A percentile compares a stretch with the other conserved stretches of the same genome.
These are phyloP conservation scores for Hycleus cichorii DNA, from an alignment of 1,140 invertebrate genomes.

Conservation along the genomic window DNA sequence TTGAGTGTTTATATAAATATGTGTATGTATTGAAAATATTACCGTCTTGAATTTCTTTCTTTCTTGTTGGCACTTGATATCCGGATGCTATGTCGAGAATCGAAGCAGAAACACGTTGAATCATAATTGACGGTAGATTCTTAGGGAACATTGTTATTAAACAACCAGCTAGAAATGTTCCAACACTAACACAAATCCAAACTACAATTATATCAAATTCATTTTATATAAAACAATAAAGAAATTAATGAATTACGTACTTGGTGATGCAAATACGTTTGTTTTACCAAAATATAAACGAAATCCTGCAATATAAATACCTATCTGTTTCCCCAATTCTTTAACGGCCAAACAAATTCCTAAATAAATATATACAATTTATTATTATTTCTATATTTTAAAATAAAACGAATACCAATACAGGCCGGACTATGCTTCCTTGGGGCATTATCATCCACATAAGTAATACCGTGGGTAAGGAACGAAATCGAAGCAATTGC, in stretches of 20 bases:
- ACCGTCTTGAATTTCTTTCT: constrained; percentile 18
- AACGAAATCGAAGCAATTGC: constrained; percentile 54
- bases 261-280: constrained; percentile 26
- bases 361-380: not conserved
- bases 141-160: constrained; percentile 53
- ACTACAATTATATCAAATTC: constrained; percentile 36
- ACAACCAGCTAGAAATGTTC: constrained; percentile 48
- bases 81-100: constrained; percentile 33
- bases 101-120: constrained; percentile 49
- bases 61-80: constrained; percentile 3
- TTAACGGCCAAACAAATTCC: constrained; percentile 39
- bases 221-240: not conserved
- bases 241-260: constrained; percentile 16
- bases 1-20: not conserved
- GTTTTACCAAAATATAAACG: constrained; percentile 16
- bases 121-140: constrained; percentile 46
- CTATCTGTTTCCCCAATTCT: constrained; percentile 41
- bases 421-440: constrained; percentile 1
- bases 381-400: too few relatives aligned
- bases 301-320: constrained; percentile 42
- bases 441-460: constrained; percentile 52
- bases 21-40: not conserved
- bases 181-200: constrained; percentile 51
- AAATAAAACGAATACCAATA: constrained; percentile 3
- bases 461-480: constrained; percentile 56